Conservation (phyloP, 1,140 invertebrate genomes). For the Oscheius sp. region DNA sequence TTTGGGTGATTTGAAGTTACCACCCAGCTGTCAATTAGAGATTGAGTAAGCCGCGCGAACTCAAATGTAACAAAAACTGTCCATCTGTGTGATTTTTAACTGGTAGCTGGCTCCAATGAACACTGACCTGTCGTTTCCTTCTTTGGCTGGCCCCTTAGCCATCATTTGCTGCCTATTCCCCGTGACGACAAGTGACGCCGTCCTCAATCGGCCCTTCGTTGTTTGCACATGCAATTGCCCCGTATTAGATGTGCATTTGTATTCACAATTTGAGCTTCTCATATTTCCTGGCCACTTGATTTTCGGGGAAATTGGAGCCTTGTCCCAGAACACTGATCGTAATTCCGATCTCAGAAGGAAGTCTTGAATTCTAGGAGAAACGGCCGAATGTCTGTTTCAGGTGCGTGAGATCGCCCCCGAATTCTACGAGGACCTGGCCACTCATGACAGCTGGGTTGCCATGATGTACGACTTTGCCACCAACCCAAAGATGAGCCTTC, state of each 20-base stretch:
- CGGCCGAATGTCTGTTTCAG: conserved; percentile 63
- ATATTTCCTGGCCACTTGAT: too few species aligned
- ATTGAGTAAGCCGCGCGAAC: too few species aligned
- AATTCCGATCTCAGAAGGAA: background rate
- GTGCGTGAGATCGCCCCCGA: conserved; percentile 88
- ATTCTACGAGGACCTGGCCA: conserved; percentile 89
- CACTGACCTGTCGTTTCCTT: too few species aligned
- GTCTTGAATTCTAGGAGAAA: background rate
- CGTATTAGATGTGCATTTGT: background rate
- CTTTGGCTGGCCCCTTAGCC: too few species aligned
- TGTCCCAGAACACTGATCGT: too few species aligned
- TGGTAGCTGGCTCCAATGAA: too few species aligned
- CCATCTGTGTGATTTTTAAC: too few species aligned
- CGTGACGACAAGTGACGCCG: background rate
- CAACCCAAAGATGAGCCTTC: conserved; percentile 92
- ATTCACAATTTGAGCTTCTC: background rate
- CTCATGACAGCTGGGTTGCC: conserved; percentile 86
- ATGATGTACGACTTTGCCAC: conserved; percentile 93
- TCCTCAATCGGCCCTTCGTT: background rate
- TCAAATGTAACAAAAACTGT: too few species aligned
- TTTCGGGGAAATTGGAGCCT: too few species aligned
- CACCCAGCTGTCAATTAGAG: too few species aligned
- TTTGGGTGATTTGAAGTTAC: too few species aligned
- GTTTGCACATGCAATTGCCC: background rate
- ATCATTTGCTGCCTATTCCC: background rate